These are phyloP conservation scores for Phlogophora meticulosa DNA, from an alignment of 2,888 invertebrate species.

Conservation along the genomic window DNA sequence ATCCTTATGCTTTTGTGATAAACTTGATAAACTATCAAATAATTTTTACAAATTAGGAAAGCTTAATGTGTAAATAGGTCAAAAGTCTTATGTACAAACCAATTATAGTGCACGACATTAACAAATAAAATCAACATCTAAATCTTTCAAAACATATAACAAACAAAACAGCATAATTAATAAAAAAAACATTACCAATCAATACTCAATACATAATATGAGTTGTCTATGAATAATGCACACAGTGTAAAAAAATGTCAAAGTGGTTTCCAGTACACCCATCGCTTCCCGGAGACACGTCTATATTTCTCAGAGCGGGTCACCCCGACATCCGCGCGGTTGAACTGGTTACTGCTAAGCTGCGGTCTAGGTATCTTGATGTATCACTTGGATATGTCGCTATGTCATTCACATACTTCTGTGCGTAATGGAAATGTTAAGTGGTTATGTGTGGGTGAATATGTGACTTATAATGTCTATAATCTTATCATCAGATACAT, in stretches of 20 bases:
- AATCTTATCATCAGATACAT: neutral
- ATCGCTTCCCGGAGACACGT: slow-evolving; percentile 41
- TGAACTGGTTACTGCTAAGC: slow-evolving; percentile 42
- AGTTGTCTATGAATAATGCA: neutral
- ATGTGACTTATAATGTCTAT: neutral
- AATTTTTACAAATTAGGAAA: no score
- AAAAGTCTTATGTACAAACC: no score
- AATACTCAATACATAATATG: no score
- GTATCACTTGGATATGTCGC: slow-evolving; percentile 31
- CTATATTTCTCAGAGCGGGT: slow-evolving; percentile 53
- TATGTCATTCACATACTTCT: slow-evolving; percentile 27
- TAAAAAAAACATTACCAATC: slow-evolving; percentile 14
- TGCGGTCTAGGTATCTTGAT: slow-evolving; percentile 20
- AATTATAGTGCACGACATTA: neutral
- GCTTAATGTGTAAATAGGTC: no score
- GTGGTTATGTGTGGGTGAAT: slow-evolving; percentile 17
- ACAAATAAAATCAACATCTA: neutral
- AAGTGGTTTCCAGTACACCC: slow-evolving; percentile 10
- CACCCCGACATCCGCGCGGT: slow-evolving; percentile 58
- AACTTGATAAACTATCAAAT: no score
- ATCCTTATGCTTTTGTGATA: no score
- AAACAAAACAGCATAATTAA: no score
- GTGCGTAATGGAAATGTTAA: slow-evolving; percentile 14
- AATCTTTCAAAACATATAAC: no score
- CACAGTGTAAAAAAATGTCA: slow-evolving; percentile 26